Percentiles rank a stretch among this genome's conserved stretches.
These are phyloP conservation scores for Bovichtus diacanthus DNA, from an alignment of 2,797 vertebrate species.

Conservation along the genomic window DNA sequence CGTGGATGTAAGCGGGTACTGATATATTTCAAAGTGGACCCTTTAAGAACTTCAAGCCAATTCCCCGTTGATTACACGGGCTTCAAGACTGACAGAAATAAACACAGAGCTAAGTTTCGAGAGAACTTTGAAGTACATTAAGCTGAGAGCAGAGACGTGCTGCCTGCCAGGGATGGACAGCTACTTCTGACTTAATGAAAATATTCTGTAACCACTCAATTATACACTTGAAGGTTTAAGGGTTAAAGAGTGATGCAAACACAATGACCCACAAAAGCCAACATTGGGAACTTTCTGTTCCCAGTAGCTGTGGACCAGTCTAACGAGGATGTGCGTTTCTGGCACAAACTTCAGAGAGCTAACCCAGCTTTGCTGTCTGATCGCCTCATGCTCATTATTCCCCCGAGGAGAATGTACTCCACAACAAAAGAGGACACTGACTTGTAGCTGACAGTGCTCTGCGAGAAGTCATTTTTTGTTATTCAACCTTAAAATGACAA, in stretches of 20 bases:
- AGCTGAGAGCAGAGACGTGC: slow-evolving; percentile 58
- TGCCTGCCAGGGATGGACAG: slow-evolving; percentile 55
- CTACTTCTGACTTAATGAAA: slow-evolving; percentile 71
- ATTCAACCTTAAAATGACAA: slow-evolving; percentile 31
- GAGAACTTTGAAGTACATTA: slow-evolving; percentile 74
- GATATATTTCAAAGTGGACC: slow-evolving; percentile 81
- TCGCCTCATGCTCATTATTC: slow-evolving; percentile 75
- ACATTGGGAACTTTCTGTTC: slow-evolving; percentile 69
- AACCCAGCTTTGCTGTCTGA: slow-evolving; percentile 72
- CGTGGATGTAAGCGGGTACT: slow-evolving; percentile 61
- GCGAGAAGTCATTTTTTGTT: slow-evolving; percentile 17
- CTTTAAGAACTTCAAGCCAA: slow-evolving; percentile 76
- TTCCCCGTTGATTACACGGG: slow-evolving; percentile 76
- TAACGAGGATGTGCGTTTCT: slow-evolving; percentile 73
- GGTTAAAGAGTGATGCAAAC: slow-evolving; percentile 65
- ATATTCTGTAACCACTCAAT: slow-evolving; percentile 72
- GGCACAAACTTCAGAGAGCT: slow-evolving; percentile 70
- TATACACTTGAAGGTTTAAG: slow-evolving; percentile 67
- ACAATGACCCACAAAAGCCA: slow-evolving; percentile 61
- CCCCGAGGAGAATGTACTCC: slow-evolving; percentile 50
- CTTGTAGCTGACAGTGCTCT: slow-evolving; percentile 48
- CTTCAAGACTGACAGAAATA: slow-evolving; percentile 73
- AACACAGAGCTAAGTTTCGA: slow-evolving; percentile 73
- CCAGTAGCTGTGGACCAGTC: slow-evolving; percentile 60
- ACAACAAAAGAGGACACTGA: slow-evolving; percentile 64